Conservation (phyloP, 2,797 vertebrate genomes). For the Kryptopterus vitreolus region DNA sequence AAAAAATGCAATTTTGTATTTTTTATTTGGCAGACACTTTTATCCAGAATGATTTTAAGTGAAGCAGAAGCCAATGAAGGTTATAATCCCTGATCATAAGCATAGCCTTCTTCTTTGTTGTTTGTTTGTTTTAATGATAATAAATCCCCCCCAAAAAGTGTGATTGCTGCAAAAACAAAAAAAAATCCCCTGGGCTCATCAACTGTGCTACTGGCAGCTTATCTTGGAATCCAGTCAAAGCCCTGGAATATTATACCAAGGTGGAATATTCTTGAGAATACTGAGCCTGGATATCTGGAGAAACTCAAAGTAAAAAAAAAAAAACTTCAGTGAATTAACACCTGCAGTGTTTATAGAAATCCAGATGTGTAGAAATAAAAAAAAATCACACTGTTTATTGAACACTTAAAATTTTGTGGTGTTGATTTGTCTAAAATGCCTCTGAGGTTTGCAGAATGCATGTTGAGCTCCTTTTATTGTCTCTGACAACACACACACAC, state of each 20-base stretch:
- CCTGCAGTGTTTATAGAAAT: not conserved
- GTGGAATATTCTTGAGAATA: conserved; percentile 3
- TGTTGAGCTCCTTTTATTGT: conserved; percentile 34
- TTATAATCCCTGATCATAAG: not conserved
- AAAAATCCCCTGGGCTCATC: not conserved
- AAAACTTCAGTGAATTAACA: conserved; percentile 11
- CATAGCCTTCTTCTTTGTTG: not conserved
- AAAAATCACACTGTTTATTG: not conserved
- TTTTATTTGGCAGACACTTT: not conserved
- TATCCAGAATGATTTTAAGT: not conserved
- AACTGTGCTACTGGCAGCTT: not conserved
- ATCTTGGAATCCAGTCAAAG: not conserved
- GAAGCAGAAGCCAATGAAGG: not conserved
- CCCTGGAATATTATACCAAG: not conserved
- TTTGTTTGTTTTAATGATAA: not conserved
- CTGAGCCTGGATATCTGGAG: not conserved
- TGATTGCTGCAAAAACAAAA: not conserved
- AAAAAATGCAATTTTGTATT: not conserved
- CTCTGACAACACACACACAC: conserved; percentile 63
- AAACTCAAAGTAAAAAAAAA: conserved; percentile 12
- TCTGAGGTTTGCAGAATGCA: conserved; percentile 29
- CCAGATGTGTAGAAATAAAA: conserved; percentile 8
- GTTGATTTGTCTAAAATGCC: conserved; percentile 19
- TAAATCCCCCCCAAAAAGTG: not conserved
- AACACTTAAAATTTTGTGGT: not conserved